Conservation (phyloP, 2,113 vertebrate genomes). For the Balaeniceps rex region DNA sequence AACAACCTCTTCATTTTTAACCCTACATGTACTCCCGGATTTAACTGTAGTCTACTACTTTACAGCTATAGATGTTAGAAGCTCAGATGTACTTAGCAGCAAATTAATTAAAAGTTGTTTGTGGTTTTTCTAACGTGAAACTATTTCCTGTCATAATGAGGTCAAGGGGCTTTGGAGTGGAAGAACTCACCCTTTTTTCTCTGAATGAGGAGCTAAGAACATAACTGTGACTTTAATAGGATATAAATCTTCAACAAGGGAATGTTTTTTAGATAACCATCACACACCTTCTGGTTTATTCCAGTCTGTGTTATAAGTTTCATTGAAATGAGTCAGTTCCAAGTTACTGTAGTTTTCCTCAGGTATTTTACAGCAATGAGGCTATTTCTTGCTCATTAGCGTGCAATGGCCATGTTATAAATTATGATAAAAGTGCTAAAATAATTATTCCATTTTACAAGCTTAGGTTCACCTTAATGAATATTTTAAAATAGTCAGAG, state of each 20-base stretch:
- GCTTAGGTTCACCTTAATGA: not conserved
- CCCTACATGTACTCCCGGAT: not conserved
- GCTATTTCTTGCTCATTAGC: not conserved
- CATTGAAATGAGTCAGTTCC: not conserved
- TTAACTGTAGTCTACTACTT: not conserved
- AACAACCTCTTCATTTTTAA: not conserved
- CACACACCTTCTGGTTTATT: not conserved
- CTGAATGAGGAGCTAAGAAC: not conserved
- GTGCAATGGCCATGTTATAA: not conserved
- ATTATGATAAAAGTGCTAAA: not conserved
- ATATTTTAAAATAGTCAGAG: constrained; percentile 29
- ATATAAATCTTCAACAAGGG: not conserved
- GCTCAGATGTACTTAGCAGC: not conserved
- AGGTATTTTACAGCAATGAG: not conserved
- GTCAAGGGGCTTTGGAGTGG: not conserved
- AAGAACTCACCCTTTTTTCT: not conserved
- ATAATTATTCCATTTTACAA: constrained; percentile 14
- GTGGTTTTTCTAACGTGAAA: not conserved
- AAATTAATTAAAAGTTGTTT: constrained; percentile 3
- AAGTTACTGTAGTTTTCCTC: not conserved
- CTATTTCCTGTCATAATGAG: not conserved
- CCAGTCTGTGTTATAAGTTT: not conserved
- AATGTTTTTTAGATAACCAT: not conserved
- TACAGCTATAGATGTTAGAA: not conserved
- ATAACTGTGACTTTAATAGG: not conserved